Conservation (phyloP, 2,113 vertebrate genomes). For the Megaleporinus macrocephalus region DNA sequence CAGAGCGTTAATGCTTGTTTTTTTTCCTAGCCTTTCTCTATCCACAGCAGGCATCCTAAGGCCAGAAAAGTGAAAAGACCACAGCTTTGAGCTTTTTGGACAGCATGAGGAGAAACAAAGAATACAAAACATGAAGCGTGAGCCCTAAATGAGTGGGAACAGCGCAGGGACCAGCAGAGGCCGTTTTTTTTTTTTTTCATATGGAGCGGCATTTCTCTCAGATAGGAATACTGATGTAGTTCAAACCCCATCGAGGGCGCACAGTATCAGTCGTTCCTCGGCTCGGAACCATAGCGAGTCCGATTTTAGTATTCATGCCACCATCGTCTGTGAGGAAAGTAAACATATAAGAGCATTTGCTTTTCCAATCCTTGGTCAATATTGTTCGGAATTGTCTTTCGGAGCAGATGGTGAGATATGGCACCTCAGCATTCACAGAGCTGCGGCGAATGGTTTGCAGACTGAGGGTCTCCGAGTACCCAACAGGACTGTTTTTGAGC, state of each 20-base stretch:
- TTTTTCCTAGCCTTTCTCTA: constrained; percentile 32
- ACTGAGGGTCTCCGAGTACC: constrained; percentile 18
- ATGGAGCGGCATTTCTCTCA: constrained; percentile 23
- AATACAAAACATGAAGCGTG: constrained; percentile 27
- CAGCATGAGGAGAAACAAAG: constrained; percentile 18
- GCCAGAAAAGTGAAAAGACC: constrained; percentile 29
- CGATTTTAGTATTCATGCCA: constrained; percentile 21
- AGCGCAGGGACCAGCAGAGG: not conserved
- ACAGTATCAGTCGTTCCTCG: not conserved
- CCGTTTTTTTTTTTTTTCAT: constrained; percentile 9
- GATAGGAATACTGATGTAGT: constrained; percentile 14
- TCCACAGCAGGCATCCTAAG: constrained; percentile 48
- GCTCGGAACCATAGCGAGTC: not conserved
- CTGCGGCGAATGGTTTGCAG: constrained; percentile 1
- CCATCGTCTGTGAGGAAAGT: constrained; percentile 4
- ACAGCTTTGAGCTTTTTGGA: not conserved
- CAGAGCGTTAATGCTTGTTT: constrained; percentile 37
- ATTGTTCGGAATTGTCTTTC: constrained; percentile 6
- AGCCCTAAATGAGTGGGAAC: constrained; percentile 3
- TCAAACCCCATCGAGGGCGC: not conserved
- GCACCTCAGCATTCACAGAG: not conserved
- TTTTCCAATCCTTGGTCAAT: not conserved
- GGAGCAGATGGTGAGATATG: not conserved
- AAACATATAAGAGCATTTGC: constrained; percentile 6
- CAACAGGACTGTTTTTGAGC: constrained; percentile 31